A percentile compares a stretch with the other conserved stretches of the same genome.
These are phyloP conservation scores for Eumaeus atala DNA, from an alignment of 1,140 invertebrate species.

Conservation along the genomic window DNA sequence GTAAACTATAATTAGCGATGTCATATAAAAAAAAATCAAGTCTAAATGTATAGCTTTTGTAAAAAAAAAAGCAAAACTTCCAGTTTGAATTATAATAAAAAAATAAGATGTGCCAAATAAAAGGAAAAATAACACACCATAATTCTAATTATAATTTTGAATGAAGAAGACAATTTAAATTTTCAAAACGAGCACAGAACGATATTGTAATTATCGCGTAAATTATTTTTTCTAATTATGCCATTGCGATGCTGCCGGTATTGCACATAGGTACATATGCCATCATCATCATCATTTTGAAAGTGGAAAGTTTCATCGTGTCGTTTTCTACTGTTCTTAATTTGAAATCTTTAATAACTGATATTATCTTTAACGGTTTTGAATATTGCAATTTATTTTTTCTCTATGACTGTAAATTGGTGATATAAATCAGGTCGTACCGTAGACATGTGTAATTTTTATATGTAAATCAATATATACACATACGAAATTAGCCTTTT, in stretches of 20 bases:
- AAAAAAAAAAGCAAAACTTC: no score
- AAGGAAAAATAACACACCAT: conserved; percentile 3
- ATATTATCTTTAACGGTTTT: background rate
- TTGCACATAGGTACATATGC: background rate
- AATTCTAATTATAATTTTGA: background rate
- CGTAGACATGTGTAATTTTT: background rate
- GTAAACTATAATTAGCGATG: no score
- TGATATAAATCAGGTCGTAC: background rate
- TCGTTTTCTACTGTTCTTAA: conserved; percentile 3
- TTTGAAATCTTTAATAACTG: conserved; percentile 5
- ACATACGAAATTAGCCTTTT: background rate
- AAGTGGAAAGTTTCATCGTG: conserved; percentile 2
- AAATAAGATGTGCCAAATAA: background rate
- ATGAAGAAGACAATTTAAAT: conserved; percentile 4
- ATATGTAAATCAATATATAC: conserved; percentile 2
- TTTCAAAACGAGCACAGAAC: conserved; percentile 2
- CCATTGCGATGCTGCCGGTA: conserved; percentile 5
- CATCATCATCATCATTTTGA: background rate
- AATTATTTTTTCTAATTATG: conserved; percentile 7
- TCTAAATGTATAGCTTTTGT: no score
- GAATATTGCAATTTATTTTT: background rate
- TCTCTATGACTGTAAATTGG: background rate
- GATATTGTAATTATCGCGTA: conserved; percentile 6
- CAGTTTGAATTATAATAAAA: no score
- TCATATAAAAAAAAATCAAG: no score